Evolutionary conservation across 2,113 vertebrate species (phyloP).

Genomic region (Montifringilla adamsi): DNA sequence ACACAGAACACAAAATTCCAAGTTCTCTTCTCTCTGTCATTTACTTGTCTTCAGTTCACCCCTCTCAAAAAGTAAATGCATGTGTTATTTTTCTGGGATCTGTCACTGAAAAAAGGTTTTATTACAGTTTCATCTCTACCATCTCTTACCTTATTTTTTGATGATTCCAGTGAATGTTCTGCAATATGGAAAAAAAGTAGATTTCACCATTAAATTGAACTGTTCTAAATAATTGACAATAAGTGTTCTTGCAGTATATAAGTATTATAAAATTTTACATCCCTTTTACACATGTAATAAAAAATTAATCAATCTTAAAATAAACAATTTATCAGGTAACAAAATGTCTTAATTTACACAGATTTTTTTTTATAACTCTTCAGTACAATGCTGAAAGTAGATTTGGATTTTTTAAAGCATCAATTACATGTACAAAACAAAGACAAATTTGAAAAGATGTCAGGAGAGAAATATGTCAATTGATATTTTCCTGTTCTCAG

Average conservation of each 20-base stretch:
- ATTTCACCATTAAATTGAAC: background rate
- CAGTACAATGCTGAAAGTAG: background rate
- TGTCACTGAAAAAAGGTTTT: background rate
- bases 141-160: conserved; percentile 88
- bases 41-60: background rate
- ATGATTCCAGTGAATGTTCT: conserved; percentile 88
- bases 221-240: background rate
- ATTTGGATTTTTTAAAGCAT: background rate
- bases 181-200: conserved; percentile 40
- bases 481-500: background rate
- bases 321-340: background rate
- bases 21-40: background rate
- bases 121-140: background rate
- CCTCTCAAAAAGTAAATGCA: background rate
- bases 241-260: background rate
- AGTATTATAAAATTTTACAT: background rate
- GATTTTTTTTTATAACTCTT: background rate
- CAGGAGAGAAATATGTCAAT: background rate
- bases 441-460: background rate
- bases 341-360: background rate
- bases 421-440: background rate
- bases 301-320: background rate
- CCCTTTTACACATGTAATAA: background rate
- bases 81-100: background rate
- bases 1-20: background rate